These are phyloP conservation scores for Gibbula magus DNA, from an alignment of 2,888 invertebrate species.

Conservation along the genomic window DNA sequence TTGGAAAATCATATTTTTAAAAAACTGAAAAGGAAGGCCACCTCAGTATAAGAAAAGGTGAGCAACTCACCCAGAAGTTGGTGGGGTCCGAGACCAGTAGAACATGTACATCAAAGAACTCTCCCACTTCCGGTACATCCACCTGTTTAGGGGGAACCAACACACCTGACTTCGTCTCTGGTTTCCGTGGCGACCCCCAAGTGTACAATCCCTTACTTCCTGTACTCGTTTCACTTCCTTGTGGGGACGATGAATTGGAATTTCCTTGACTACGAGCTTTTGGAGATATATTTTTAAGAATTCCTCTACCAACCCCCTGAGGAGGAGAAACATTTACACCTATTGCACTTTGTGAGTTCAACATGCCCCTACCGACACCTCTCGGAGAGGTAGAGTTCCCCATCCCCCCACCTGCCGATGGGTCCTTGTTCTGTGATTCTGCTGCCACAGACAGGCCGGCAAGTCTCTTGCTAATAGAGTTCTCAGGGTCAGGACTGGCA, in stretches of 20 bases:
- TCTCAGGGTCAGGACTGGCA: background rate
- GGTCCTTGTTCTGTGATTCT: background rate
- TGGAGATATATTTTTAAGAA: background rate
- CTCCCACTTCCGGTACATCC: slow-evolving; percentile 45
- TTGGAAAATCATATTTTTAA: too few relatives aligned
- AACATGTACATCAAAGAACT: slow-evolving; percentile 55
- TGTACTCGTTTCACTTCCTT: background rate
- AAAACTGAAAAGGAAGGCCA: too few relatives aligned
- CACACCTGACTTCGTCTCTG: background rate
- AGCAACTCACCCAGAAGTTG: slow-evolving; percentile 60
- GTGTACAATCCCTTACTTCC: too few relatives aligned
- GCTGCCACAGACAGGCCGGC: background rate
- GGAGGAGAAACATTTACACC: background rate
- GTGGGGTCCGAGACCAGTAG: slow-evolving; percentile 51
- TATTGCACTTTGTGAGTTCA: background rate
- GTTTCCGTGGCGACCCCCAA: background rate
- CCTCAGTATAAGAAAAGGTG: too few relatives aligned
- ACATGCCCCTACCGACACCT: too few relatives aligned
- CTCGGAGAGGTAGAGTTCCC: background rate
- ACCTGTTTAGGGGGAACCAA: slow-evolving; percentile 26
- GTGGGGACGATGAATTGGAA: background rate
- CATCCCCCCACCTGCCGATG: too few relatives aligned
- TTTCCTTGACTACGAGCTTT: too few relatives aligned
- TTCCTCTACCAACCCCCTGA: too few relatives aligned
- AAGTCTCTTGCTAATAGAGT: background rate